A percentile compares a stretch with the other conserved stretches of the same genome.
These are phyloP conservation scores for Pemphigus obesinymphae DNA, from an alignment of 1,140 invertebrate genomes.

Conservation along the genomic window DNA sequence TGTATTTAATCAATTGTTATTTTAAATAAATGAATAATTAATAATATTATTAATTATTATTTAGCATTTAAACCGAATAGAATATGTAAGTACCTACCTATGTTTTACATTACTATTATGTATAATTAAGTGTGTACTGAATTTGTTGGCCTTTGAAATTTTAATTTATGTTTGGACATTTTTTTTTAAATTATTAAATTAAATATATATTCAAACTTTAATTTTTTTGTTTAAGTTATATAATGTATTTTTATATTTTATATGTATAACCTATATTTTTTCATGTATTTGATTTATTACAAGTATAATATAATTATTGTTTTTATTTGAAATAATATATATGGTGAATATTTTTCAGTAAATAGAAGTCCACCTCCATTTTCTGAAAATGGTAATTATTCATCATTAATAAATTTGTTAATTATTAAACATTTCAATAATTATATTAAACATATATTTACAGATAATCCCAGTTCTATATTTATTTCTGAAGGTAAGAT, in stretches of 20 bases:
- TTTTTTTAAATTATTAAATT: too few relatives aligned
- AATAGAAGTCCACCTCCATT: conserved; percentile 51
- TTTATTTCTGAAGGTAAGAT: neutral
- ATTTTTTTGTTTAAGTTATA: too few relatives aligned
- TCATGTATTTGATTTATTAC: neutral
- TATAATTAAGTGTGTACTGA: too few relatives aligned
- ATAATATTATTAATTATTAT: neutral
- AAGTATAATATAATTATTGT: neutral
- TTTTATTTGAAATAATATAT: neutral
- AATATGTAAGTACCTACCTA: neutral
- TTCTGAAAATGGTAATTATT: conserved; percentile 49
- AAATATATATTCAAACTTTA: too few relatives aligned
- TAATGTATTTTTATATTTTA: too few relatives aligned
- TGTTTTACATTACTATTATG: too few relatives aligned
- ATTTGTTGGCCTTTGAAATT: too few relatives aligned
- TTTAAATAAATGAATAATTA: neutral
- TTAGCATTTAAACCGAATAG: conserved; percentile 16
- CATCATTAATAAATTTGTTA: neutral
- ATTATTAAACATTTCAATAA: neutral
- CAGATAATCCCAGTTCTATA: neutral
- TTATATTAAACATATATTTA: neutral
- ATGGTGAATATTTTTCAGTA: conserved; percentile 48
- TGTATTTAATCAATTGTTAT: conserved; percentile 25
- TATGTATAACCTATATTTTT: neutral
- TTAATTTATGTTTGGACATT: too few relatives aligned